phyloP scores from a whole-genome alignment of 2,888 invertebrate species.

The Lepetodrilus schrolli region DNA sequence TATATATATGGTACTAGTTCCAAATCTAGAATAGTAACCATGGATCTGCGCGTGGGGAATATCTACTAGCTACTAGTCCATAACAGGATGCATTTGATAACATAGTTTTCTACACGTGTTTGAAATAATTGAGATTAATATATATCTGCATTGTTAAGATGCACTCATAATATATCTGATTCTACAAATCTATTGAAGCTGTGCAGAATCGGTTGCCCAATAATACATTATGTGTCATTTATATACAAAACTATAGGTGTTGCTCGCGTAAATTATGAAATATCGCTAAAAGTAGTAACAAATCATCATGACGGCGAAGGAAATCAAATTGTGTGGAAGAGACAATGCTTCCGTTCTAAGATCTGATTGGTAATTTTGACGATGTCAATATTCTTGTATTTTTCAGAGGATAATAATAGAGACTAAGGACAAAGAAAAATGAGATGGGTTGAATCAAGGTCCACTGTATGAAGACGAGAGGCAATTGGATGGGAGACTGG shows the following conservation, averaged over 20 bases:
- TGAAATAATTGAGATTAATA: too few species aligned
- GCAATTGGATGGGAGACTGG: neutral
- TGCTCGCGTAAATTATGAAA: conserved; percentile 4
- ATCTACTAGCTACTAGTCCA: too few species aligned
- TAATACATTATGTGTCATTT: too few species aligned
- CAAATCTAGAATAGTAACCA: too few species aligned
- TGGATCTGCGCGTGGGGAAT: too few species aligned
- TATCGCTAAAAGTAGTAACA: neutral
- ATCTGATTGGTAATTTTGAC: neutral
- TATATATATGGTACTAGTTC: too few species aligned
- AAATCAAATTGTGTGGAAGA: conserved; percentile 1
- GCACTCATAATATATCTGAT: too few species aligned
- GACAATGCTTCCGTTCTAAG: neutral
- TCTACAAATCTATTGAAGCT: too few species aligned
- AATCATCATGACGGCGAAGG: conserved; percentile 6
- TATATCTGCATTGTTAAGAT: too few species aligned
- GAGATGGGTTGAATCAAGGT: neutral
- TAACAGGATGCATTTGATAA: too few species aligned
- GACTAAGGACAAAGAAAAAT: neutral
- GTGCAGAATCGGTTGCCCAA: too few species aligned
- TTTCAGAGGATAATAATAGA: neutral
- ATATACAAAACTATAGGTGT: neutral
- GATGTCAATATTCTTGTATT: neutral
- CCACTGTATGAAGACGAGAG: neutral
- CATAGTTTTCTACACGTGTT: too few species aligned